Base-by-base conservation (phyloP, 2,113 vertebrate genomes). In the Hiodon alosoides region DNA sequence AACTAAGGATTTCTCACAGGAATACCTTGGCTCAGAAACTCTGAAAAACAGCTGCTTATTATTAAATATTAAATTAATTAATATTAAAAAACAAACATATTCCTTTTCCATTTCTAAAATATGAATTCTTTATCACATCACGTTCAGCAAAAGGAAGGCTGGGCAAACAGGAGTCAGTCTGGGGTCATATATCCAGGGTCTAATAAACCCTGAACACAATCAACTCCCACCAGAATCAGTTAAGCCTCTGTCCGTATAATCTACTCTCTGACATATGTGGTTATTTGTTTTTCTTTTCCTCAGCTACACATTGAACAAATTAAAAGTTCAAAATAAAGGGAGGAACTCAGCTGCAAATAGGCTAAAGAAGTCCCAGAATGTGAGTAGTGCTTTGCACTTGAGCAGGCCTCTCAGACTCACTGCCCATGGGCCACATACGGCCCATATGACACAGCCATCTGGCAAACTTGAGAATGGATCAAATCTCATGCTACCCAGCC, bases 401-500 rank as follows among this genome's bases (percentile, higher is more conserved):
- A 80, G 81, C 83, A 74, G 83, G 82, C 83, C 77, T 78, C 83
- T 81, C 77, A 79, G 83, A 77, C 82, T 47, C 81, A 80, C 68
- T 71, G 80, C 81, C 82, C 80, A 77, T 79, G 78, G 75, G 81
- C 81, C 75, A 82, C 83, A 80, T 80, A 60, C 86, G 86, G 85
- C 87, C 85, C 87, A 89, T 87, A 87, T 81, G 90, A 85, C 82
- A 72, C 86, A 77, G 86, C 90, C 90, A 90, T 91, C 90, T 91
- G 90, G 86, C 87, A 85, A 86, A 83, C 82, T 88, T 85, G 86
- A 89, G 88, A 87, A 87, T 11, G 73, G 73, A 67, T 84, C 83
- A 83, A 81, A 86, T 84, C 84, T 82, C 83, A 85, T 83, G 86
- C 84, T 87, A 83, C 81, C 77, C 77, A 73, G 88, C 89, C 89